A percentile compares a stretch with the other conserved stretches of the same genome.
Conservation (phyloP, 1,140 invertebrate genomes). For the Sminthurinus signatus region DNA sequence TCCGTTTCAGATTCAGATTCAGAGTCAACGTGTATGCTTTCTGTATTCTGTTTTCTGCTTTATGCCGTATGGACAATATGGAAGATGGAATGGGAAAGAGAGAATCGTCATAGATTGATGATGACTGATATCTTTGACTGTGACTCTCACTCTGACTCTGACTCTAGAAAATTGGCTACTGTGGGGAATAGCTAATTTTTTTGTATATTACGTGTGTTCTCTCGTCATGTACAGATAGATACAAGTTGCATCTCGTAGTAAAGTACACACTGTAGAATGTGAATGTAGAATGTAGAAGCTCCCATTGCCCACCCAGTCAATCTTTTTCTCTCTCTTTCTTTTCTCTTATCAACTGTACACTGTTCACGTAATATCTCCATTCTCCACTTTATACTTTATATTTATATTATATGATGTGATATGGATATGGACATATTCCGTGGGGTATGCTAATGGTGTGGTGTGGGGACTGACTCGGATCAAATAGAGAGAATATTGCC, state of each 20-base stretch:
- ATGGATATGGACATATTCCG: slow-evolving; percentile 12
- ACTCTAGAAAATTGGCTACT: slow-evolving; percentile 6
- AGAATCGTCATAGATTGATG: slow-evolving; percentile 7
- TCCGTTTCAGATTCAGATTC: too few relatives aligned
- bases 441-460: slow-evolving; percentile 12
- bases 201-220: background rate
- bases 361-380: background rate
- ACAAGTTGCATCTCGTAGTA: background rate
- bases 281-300: background rate
- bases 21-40: too few relatives aligned
- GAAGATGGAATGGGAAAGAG: background rate
- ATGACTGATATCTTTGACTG: background rate
- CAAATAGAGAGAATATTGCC: slow-evolving; percentile 24
- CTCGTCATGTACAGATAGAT: background rate
- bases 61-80: background rate
- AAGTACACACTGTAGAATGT: background rate
- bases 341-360: background rate
- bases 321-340: too few relatives aligned
- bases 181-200: slow-evolving; percentile 19
- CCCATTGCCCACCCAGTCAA: slow-evolving; percentile 9
- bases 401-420: slow-evolving; percentile 4
- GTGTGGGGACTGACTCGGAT: slow-evolving; percentile 1
- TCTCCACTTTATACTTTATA: too few relatives aligned
- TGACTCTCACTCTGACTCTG: background rate
- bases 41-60: too few relatives aligned